Evolutionary conservation across 2,797 vertebrate genomes (phyloP).

Genomic region (Synaphobranchus kaupii): DNA sequence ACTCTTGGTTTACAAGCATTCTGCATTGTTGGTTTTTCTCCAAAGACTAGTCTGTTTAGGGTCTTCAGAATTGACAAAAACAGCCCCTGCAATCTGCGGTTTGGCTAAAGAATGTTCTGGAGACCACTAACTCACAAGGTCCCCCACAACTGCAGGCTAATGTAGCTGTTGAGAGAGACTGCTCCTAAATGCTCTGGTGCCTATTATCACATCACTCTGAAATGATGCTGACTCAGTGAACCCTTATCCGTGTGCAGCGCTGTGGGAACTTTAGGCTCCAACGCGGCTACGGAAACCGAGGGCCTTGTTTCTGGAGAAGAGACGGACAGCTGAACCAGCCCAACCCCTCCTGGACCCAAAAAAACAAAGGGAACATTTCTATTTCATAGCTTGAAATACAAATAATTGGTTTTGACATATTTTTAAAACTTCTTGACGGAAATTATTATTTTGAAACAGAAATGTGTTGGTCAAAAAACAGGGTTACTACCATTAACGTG

Average conservation of each 20-base stretch:
- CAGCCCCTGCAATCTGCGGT: slow-evolving; percentile 46
- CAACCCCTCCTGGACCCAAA: neutral
- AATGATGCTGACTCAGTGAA: slow-evolving; percentile 37
- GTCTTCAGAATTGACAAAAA: slow-evolving; percentile 41
- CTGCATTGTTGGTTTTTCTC: slow-evolving; percentile 15
- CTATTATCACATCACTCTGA: slow-evolving; percentile 42
- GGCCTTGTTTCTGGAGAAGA: slow-evolving; percentile 26
- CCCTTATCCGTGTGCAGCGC: slow-evolving; percentile 36
- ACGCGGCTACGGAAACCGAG: slow-evolving; percentile 26
- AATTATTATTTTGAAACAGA: neutral
- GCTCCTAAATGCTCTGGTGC: slow-evolving; percentile 20
- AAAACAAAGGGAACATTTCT: slow-evolving; percentile 25
- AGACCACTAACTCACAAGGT: slow-evolving; percentile 46
- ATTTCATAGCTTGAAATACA: slow-evolving; percentile 40
- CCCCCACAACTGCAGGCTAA: slow-evolving; percentile 33
- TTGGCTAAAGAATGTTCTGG: slow-evolving; percentile 32
- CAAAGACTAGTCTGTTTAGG: slow-evolving; percentile 28
- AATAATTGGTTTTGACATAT: neutral
- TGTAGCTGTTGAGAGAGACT: slow-evolving; percentile 37
- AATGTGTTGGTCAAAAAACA: neutral
- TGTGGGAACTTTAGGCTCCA: slow-evolving; percentile 1
- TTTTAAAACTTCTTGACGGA: neutral
- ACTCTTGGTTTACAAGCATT: neutral
- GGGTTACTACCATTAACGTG: neutral
- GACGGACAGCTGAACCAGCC: slow-evolving; percentile 27